phyloP scores from a whole-genome alignment of 2,888 invertebrate species.

The Amblyjoppa fuscipennis region DNA sequence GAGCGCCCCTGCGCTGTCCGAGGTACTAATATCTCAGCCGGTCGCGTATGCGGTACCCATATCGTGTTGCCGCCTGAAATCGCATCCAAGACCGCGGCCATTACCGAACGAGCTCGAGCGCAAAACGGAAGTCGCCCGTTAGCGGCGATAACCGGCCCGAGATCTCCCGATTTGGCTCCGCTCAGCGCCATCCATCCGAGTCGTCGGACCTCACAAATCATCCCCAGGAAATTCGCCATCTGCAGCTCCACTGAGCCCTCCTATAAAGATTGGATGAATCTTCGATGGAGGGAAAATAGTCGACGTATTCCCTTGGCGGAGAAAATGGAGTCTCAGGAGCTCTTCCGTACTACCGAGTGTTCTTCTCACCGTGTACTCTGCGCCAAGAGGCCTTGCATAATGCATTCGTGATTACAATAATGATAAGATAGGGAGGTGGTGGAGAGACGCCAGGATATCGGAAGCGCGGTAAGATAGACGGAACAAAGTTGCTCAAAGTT shows the following conservation, averaged over 20 bases:
- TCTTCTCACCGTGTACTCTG: neutral
- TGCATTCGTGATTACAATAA: constrained; percentile 5
- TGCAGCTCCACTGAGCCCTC: neutral
- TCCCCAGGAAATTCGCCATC: neutral
- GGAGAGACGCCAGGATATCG: neutral
- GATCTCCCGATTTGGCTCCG: constrained; percentile 31
- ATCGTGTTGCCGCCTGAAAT: neutral
- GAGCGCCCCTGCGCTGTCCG: constrained; percentile 67
- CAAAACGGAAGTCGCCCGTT: constrained; percentile 16
- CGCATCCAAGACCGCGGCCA: constrained; percentile 26
- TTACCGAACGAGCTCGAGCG: neutral
- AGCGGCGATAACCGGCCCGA: constrained; percentile 20
- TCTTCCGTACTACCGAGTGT: neutral
- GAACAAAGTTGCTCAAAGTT: neutral
- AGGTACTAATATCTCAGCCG: constrained; percentile 67
- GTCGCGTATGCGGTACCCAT: neutral
- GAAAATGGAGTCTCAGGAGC: neutral
- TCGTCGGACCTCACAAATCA: constrained; percentile 3
- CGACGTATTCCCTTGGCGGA: neutral
- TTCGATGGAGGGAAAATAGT: neutral
- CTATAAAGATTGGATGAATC: constrained; percentile 3
- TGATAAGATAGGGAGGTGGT: neutral
- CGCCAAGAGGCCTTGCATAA: neutral
- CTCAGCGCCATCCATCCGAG: neutral
- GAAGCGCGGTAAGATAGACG: neutral